Evolutionary conservation across 2,113 vertebrate genomes (phyloP).

Genomic region (Tupaia tana): DNA sequence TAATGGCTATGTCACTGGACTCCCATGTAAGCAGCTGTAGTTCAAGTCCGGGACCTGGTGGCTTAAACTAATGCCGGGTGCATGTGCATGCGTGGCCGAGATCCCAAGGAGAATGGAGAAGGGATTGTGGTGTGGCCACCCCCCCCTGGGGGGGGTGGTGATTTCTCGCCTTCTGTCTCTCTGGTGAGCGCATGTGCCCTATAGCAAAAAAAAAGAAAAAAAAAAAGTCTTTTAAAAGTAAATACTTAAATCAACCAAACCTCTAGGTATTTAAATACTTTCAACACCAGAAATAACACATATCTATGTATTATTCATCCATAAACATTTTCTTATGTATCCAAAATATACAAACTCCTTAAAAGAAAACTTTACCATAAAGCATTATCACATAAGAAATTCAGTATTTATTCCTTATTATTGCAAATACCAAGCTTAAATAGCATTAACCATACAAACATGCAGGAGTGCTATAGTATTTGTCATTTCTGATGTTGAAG

Average conservation of each 20-base stretch:
- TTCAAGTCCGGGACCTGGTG: too few species aligned
- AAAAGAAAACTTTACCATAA: constrained; percentile 6
- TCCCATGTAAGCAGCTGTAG: too few species aligned
- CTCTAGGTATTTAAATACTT: background rate
- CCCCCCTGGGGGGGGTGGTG: too few species aligned
- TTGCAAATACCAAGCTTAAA: constrained; percentile 4
- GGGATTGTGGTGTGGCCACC: too few species aligned
- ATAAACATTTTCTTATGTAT: constrained; percentile 18
- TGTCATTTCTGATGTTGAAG: background rate
- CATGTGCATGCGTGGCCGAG: too few species aligned
- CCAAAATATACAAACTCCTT: constrained; percentile 24
- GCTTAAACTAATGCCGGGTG: too few species aligned
- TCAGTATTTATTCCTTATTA: background rate
- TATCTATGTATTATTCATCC: background rate
- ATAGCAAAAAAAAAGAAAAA: too few species aligned
- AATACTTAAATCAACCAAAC: background rate
- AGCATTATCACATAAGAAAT: background rate
- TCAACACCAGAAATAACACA: background rate
- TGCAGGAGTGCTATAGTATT: background rate
- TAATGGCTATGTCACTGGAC: too few species aligned
- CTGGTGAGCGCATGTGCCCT: too few species aligned
- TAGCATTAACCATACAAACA: background rate
- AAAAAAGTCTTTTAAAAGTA: background rate
- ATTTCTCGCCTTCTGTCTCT: too few species aligned
- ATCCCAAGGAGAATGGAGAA: too few species aligned